Evolutionary conservation across 92 coral and sea anemone genomes (phyloP), one percentile per base, ranked within the genome.

Genomic region (Palythoa grandis): DNA sequence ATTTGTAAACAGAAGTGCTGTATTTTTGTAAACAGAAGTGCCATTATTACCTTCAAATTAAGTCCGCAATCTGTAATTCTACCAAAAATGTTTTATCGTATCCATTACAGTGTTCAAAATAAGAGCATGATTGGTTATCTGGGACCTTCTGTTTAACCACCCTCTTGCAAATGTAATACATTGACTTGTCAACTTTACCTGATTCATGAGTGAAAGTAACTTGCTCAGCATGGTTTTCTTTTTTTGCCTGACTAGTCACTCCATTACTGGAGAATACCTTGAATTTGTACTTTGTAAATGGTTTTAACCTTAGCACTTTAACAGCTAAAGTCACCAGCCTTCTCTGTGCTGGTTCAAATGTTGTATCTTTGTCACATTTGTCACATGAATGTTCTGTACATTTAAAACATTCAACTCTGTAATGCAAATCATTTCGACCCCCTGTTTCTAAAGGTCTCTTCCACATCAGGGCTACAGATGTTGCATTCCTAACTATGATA

Each of bases 391-490:
- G 37, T 39, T 17, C 38, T 60, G 29, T 14, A 60, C 83, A 78
- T 78, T 78, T 58, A 43, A 60, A 78, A 66, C 83, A 78, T 23
- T 78, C 39, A 15, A 78, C 83, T 38, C 83, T 78, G n/a, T 60
- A 78, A 3, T 15, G 22, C 35, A 61, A 9, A 66, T 78, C 83
- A 38, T 60, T 23, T 78, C 83, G 70, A 14, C 85, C 91, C 6
- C 91, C 91, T 25, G 70, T 70, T 58, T 88, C 53, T 7, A 67
- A 22, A 11, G 91, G 91, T 38, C 85, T 69, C 68, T 84, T 84
- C 91, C 91, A 88, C 25, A 38, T 83, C 80, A 88, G 52, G 29
- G 56, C 15, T 38, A 77, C 15, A 22, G 88, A 83, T 37, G 85
- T 61, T 24, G 85, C 91, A 58, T 78, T 78, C 19, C 23, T 78